phyloP scores from a whole-genome alignment of 2,888 invertebrate genomes.

The Bellardia bayeri region DNA sequence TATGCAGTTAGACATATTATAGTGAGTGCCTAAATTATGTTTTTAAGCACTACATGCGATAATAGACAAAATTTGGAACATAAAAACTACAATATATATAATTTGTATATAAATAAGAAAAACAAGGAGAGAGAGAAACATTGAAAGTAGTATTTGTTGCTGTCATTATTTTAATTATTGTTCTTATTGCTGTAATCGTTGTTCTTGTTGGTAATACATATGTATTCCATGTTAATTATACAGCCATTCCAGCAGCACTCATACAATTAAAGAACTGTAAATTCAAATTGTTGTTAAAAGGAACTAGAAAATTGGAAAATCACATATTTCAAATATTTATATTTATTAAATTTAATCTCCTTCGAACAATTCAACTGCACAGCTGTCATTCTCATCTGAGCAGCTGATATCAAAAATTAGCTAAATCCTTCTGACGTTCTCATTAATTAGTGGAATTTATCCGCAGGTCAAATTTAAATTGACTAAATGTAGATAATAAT shows the following conservation, averaged over 20 bases:
- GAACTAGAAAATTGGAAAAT: too few relatives aligned
- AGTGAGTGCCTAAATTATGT: conserved; percentile 4
- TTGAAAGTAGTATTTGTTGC: not conserved
- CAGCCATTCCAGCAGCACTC: not conserved
- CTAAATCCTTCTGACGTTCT: too few relatives aligned
- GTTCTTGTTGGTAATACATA: not conserved
- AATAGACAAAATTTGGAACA: not conserved
- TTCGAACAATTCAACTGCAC: too few relatives aligned
- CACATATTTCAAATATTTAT: too few relatives aligned
- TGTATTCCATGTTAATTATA: not conserved
- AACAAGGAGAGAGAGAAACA: not conserved
- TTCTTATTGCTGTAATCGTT: not conserved
- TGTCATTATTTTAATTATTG: conserved; percentile 1
- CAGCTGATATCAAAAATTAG: too few relatives aligned
- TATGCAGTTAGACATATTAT: not conserved
- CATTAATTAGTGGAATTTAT: too few relatives aligned
- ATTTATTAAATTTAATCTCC: too few relatives aligned
- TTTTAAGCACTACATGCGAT: not conserved
- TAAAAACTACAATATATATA: not conserved
- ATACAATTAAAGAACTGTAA: not conserved
- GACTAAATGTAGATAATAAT: too few relatives aligned
- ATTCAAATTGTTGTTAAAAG: too few relatives aligned
- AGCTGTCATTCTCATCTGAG: too few relatives aligned
- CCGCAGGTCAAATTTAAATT: too few relatives aligned
- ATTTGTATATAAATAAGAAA: not conserved